These are phyloP conservation scores for Bambusicola thoracicus DNA, from an alignment of 2,113 vertebrate species.

Conservation along the genomic window DNA sequence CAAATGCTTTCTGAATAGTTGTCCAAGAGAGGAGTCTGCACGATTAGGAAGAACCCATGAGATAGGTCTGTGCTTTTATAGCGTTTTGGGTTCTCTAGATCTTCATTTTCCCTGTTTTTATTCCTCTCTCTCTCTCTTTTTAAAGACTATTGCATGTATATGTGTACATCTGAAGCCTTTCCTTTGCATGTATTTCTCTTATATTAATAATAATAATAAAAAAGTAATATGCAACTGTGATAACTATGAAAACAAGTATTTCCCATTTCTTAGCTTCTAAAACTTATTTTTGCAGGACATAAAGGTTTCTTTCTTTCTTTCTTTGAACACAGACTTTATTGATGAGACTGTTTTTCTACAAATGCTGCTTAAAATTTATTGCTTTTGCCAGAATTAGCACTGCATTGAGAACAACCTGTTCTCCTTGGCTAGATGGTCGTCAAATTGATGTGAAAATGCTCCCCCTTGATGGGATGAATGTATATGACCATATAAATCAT, in stretches of 20 bases:
- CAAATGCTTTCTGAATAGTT: neutral
- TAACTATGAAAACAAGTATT: neutral
- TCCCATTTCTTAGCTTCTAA: neutral
- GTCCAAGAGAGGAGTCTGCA: neutral
- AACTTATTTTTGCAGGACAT: neutral
- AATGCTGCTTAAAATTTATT: neutral
- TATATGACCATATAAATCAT: neutral
- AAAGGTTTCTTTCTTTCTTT: neutral
- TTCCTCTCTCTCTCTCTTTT: neutral
- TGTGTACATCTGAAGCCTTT: neutral
- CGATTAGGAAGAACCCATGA: neutral
- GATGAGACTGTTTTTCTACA: neutral
- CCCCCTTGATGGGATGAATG: neutral
- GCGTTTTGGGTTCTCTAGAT: neutral
- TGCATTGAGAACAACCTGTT: conserved; percentile 11
- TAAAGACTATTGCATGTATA: neutral
- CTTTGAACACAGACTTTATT: neutral
- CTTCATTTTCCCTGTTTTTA: neutral
- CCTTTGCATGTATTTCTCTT: neutral
- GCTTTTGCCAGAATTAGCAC: neutral
- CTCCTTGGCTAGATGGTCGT: neutral
- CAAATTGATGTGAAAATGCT: conserved; percentile 11
- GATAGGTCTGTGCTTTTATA: neutral
- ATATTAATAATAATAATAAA: neutral
- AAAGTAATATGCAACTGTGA: neutral